A percentile compares a stretch with the other conserved stretches of the same genome.
phyloP scores from a whole-genome alignment of 2,113 vertebrate genomes.

The Trichomycterus rosablanca region DNA sequence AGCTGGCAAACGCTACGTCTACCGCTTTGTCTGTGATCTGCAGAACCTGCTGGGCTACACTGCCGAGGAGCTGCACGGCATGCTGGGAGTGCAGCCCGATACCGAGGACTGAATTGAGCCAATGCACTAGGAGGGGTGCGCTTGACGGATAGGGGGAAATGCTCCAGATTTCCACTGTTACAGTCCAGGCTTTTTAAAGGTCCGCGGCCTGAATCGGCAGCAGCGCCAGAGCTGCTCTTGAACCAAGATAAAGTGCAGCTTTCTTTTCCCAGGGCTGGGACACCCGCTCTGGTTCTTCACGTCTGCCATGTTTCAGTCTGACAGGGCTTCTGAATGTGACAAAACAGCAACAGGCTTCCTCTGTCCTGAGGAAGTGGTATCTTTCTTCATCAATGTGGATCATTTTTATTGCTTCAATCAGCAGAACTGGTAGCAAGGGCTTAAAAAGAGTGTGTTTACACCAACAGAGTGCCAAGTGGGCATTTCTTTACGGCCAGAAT shows the following conservation, averaged over 20 bases:
- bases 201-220: not conserved
- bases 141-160: not conserved
- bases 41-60: constrained; percentile 80
- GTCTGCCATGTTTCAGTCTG: not conserved
- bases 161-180: constrained; percentile 15
- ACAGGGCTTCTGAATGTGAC: not conserved
- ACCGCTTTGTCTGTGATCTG: constrained; percentile 86
- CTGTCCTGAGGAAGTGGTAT: not conserved
- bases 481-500: not conserved
- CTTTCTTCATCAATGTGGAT: not conserved
- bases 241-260: constrained; percentile 1
- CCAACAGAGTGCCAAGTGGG: too few species aligned
- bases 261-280: constrained; percentile 13
- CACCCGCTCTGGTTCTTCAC: not conserved
- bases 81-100: constrained; percentile 82
- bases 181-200: too few species aligned
- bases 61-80: constrained; percentile 78
- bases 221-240: constrained; percentile 10
- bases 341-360: not conserved
- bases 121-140: not conserved
- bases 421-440: not conserved
- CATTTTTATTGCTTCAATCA: not conserved
- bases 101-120: constrained; percentile 75
- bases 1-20: constrained; percentile 82
- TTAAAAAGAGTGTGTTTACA: not conserved